These are phyloP conservation scores for Phrynosoma platyrhinos DNA, from an alignment of 2,113 vertebrate genomes.

Conservation along the genomic window DNA sequence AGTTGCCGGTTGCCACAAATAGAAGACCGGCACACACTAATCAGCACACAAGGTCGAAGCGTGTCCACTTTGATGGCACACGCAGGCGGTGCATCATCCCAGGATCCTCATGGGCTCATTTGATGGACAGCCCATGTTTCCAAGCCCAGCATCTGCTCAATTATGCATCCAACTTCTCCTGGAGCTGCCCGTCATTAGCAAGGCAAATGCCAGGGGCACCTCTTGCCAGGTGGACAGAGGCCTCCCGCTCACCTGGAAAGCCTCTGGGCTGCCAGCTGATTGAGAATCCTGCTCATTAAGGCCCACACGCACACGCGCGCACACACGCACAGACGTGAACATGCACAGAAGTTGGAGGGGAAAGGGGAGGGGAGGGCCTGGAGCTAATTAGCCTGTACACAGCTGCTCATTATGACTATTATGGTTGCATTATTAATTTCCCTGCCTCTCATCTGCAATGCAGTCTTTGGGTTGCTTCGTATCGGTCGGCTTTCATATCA, in stretches of 20 bases:
- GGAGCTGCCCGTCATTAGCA: rapidly evolving
- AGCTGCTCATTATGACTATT: constrained; percentile 63
- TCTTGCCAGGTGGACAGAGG: constrained; percentile 23
- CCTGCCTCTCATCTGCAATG: constrained; percentile 61
- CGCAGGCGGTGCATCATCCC: rapidly evolving
- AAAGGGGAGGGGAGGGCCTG: constrained; percentile 34
- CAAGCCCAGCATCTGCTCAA: neutral
- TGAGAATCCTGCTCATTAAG: neutral
- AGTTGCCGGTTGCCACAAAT: too few relatives aligned
- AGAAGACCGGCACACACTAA: too few relatives aligned
- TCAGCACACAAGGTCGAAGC: rapidly evolving
- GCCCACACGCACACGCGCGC: too few relatives aligned
- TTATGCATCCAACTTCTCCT: neutral
- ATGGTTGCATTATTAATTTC: constrained; percentile 66
- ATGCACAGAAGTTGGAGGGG: neutral
- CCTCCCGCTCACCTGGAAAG: neutral
- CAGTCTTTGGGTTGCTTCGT: constrained; percentile 31
- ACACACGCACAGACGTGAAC: neutral
- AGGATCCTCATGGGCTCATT: rapidly evolving
- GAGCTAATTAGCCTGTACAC: constrained; percentile 56
- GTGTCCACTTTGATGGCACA: rapidly evolving
- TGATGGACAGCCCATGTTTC: neutral
- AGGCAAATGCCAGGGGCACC: rapidly evolving
- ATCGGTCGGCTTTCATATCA: constrained; percentile 41
- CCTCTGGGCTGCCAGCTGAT: too few relatives aligned